Percentiles rank a stretch among this genome's conserved stretches.
phyloP scores from a whole-genome alignment of 2,888 invertebrate species.

The Drosophila phalerata region DNA sequence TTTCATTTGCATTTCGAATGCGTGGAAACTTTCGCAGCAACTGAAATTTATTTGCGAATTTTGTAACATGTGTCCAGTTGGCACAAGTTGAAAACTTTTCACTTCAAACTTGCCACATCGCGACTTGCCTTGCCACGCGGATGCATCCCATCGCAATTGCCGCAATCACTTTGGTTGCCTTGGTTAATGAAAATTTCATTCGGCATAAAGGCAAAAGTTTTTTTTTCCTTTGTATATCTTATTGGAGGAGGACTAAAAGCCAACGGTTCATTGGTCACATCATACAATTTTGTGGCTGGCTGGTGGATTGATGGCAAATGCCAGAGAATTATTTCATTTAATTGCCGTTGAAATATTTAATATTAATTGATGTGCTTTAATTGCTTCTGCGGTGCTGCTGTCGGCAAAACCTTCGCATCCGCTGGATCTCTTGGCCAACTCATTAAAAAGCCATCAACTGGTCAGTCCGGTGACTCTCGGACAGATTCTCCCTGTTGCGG shows the following conservation, averaged over 20 bases:
- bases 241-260: constrained; percentile 33
- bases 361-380: constrained; percentile 81
- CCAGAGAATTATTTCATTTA: constrained; percentile 72
- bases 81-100: constrained; percentile 74
- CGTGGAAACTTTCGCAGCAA: constrained; percentile 61
- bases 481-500: constrained; percentile 1
- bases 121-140: constrained; percentile 4
- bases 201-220: constrained; percentile 62
- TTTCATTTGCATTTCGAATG: constrained; percentile 78
- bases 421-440: constrained; percentile 47
- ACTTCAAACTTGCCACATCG: constrained; percentile 61
- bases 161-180: constrained; percentile 75
- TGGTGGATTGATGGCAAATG: constrained; percentile 41
- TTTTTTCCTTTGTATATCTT: constrained; percentile 22
- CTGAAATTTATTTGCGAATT: constrained; percentile 78
- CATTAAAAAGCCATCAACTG: constrained; percentile 78
- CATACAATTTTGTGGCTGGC: constrained; percentile 55
- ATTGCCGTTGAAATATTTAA: constrained; percentile 79
- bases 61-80: constrained; percentile 78
- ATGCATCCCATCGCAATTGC: constrained; percentile 32
- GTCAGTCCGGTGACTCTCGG: background rate
- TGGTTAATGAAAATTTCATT: constrained; percentile 79
- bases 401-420: background rate
- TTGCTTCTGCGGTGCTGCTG: constrained; percentile 52
- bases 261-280: constrained; percentile 42